Percentiles rank a stretch among this genome's conserved stretches.
phyloP scores from a whole-genome alignment of 2,888 invertebrate species.

The Acheta domesticus region DNA sequence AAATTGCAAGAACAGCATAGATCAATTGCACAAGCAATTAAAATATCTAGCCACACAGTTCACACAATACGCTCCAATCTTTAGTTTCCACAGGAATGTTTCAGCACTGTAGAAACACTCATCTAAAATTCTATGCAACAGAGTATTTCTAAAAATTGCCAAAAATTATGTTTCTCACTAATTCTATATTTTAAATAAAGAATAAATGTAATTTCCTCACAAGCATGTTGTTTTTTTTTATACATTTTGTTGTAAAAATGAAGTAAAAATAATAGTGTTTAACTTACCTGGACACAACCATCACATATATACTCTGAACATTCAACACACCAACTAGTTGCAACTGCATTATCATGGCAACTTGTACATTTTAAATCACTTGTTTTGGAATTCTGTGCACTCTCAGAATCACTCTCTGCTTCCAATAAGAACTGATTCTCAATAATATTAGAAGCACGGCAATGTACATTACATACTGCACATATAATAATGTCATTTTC shows the following conservation, averaged over 20 bases:
- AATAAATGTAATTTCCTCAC: not conserved
- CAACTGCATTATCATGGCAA: slow-evolving; percentile 78
- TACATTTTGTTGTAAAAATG: too few relatives aligned
- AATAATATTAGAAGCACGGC: slow-evolving; percentile 69
- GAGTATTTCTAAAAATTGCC: too few relatives aligned
- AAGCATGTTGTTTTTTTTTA: not conserved
- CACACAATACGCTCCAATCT: too few relatives aligned
- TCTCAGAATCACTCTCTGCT: slow-evolving; percentile 52
- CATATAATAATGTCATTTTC: slow-evolving; percentile 53
- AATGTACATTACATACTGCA: slow-evolving; percentile 69
- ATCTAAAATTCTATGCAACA: too few relatives aligned
- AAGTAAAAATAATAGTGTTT: not conserved
- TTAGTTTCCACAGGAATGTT: too few relatives aligned
- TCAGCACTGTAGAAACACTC: too few relatives aligned
- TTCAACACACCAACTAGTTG: slow-evolving; percentile 85
- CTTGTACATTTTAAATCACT: slow-evolving; percentile 71
- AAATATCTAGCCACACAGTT: too few relatives aligned
- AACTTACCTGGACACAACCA: slow-evolving; percentile 66
- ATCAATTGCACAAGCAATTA: too few relatives aligned
- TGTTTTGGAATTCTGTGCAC: slow-evolving; percentile 45
- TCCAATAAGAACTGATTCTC: slow-evolving; percentile 81
- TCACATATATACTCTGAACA: slow-evolving; percentile 91
- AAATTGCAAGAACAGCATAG: too few relatives aligned
- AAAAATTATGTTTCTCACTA: not conserved
- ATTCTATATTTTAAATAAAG: not conserved